Conservation (phyloP, 2,797 vertebrate genomes). For the Petrocephalus sullivani region DNA sequence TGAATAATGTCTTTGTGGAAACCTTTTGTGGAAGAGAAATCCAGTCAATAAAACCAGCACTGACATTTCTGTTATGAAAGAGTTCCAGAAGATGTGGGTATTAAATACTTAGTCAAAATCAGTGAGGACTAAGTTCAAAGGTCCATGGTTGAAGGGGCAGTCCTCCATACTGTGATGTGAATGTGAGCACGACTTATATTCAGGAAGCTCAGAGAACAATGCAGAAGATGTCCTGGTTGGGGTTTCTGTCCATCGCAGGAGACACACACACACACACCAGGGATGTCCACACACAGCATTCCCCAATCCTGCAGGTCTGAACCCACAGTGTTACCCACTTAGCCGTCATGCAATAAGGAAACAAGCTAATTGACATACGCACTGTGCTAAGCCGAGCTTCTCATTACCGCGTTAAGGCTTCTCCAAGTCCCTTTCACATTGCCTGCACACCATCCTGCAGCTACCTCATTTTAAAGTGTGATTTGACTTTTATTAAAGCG, state of each 20-base stretch:
- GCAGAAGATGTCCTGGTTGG: background rate
- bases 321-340: background rate
- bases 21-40: background rate
- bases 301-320: background rate
- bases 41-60: background rate
- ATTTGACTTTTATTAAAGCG: conserved; percentile 12
- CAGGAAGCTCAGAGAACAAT: background rate
- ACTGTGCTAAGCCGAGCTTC: background rate
- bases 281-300: background rate
- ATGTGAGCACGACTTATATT: background rate
- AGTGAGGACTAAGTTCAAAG: background rate
- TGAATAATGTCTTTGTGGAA: background rate
- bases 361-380: background rate
- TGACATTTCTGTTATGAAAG: background rate
- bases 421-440: background rate
- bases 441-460: background rate
- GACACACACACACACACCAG: background rate
- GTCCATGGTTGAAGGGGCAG: background rate
- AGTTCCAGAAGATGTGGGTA: background rate
- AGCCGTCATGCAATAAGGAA: background rate
- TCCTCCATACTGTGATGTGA: background rate
- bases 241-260: background rate
- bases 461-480: background rate
- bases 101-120: background rate
- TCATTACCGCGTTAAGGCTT: background rate